Conservation (phyloP, 2,888 invertebrate species). For the Ichneumoninae sp. region DNA sequence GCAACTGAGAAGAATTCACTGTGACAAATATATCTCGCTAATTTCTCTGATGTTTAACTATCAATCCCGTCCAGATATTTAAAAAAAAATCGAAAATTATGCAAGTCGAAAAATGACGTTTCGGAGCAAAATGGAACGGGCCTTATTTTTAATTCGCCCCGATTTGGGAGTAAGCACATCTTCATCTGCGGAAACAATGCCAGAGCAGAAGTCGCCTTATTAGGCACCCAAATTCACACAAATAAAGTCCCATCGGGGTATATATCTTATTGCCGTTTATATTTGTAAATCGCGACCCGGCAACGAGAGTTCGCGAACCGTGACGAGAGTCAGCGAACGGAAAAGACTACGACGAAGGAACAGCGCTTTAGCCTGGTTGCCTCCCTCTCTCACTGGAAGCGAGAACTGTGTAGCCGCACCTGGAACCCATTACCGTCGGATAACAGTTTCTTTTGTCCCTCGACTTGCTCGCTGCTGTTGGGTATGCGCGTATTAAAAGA, state of each 20-base stretch:
- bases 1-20: conserved; percentile 19
- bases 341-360: conserved; percentile 45
- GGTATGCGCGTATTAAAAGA: conserved; percentile 72
- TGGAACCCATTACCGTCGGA: conserved; percentile 77
- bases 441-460: conserved; percentile 76
- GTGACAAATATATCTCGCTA: not conserved
- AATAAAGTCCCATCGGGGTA: too few relatives aligned
- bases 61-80: not conserved
- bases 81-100: not conserved
- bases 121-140: too few relatives aligned
- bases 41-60: not conserved
- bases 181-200: too few relatives aligned
- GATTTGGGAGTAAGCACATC: too few relatives aligned
- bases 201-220: too few relatives aligned
- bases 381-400: conserved; percentile 10
- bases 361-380: conserved; percentile 16
- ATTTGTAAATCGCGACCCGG: conserved; percentile 42
- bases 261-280: conserved; percentile 6
- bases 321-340: conserved; percentile 58
- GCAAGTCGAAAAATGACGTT: too few relatives aligned
- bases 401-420: conserved; percentile 70
- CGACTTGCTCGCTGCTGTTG: conserved; percentile 65
- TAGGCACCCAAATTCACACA: too few relatives aligned
- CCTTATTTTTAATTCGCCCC: too few relatives aligned
- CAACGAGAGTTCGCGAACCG: conserved; percentile 59